These are phyloP conservation scores for Conus canariensis DNA, from an alignment of 2,888 invertebrate species.

Conservation along the genomic window DNA sequence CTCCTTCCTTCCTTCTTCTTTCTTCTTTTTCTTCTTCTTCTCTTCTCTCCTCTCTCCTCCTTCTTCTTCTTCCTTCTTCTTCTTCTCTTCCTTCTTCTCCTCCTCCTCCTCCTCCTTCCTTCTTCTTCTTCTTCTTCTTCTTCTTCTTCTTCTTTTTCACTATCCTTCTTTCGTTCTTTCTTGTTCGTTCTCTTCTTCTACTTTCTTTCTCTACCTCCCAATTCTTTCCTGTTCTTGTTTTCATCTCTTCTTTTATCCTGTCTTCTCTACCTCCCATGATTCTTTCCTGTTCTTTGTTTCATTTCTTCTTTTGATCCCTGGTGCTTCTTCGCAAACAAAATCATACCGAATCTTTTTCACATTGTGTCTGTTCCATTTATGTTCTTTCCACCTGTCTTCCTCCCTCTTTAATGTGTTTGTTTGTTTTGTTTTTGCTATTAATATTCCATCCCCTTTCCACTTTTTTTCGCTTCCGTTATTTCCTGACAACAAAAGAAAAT, in stretches of 20 bases:
- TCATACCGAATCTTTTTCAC: too few species aligned
- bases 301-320: neutral
- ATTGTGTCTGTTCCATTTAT: too few species aligned
- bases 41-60: neutral
- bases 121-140: conserved; percentile 19
- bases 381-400: too few species aligned
- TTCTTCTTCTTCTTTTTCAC: neutral
- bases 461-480: too few species aligned
- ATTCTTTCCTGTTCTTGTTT: neutral
- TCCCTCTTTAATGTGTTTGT: too few species aligned
- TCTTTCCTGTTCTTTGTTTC: neutral
- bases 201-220: neutral
- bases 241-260: neutral
- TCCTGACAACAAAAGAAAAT: too few species aligned
- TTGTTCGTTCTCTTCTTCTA: neutral
- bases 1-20: conserved; percentile 15
- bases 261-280: neutral
- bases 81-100: neutral
- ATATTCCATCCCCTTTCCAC: too few species aligned
- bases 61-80: neutral
- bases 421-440: too few species aligned
- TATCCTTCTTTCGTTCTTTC: conserved; percentile 13
- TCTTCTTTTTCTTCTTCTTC: neutral
- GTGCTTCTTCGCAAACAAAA: too few species aligned
- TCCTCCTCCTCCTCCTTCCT: neutral